phyloP scores from a whole-genome alignment of 2,888 invertebrate species.

The Dolichomitus sp. region DNA sequence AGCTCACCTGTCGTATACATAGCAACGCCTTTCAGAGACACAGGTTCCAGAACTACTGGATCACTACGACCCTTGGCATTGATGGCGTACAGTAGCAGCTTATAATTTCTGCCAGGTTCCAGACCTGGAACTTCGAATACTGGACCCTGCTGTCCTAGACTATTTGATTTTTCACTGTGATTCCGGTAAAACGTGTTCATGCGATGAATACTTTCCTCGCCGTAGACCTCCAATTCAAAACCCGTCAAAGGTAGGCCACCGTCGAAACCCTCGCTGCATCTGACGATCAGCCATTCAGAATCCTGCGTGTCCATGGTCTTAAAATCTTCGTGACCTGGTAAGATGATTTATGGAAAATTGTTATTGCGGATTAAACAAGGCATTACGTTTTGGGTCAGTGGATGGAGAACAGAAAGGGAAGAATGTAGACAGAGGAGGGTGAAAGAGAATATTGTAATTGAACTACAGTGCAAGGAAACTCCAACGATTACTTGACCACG shows the following conservation, averaged over 20 bases:
- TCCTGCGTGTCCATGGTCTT: conserved; percentile 80
- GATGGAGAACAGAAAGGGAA: background rate
- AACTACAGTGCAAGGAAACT: background rate
- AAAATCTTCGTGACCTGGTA: conserved; percentile 79
- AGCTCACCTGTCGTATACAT: conserved; percentile 86
- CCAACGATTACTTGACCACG: conserved; percentile 61
- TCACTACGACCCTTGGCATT: conserved; percentile 96
- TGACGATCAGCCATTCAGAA: conserved; percentile 93
- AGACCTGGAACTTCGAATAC: conserved; percentile 90
- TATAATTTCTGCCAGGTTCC: conserved; percentile 92
- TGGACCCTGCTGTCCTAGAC: conserved; percentile 83
- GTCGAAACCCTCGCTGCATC: conserved; percentile 95
- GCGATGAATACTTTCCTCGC: conserved; percentile 81
- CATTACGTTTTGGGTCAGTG: background rate
- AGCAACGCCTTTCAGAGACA: conserved; percentile 94
- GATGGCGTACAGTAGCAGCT: conserved; percentile 93
- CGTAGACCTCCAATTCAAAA: conserved; percentile 83
- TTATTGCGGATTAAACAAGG: background rate
- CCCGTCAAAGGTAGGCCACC: conserved; percentile 94
- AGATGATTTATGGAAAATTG: background rate
- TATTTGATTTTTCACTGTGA: conserved; percentile 76
- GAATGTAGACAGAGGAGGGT: background rate
- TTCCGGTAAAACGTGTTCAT: conserved; percentile 80
- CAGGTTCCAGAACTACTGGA: conserved; percentile 93
- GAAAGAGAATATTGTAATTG: background rate